These are phyloP conservation scores for Hassar affinis DNA, from an alignment of 2,113 vertebrate genomes.

Conservation along the genomic window DNA sequence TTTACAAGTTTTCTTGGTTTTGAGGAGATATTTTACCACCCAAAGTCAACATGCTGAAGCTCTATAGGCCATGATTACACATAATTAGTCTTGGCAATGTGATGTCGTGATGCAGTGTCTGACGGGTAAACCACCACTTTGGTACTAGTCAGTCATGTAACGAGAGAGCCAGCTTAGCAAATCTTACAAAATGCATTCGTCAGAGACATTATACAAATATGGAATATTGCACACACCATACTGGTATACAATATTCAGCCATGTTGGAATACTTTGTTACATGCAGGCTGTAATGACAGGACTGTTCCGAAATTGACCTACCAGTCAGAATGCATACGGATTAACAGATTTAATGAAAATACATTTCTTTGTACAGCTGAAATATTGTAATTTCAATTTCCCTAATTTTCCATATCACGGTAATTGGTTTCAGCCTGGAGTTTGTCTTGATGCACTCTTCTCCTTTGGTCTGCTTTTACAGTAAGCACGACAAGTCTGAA, in stretches of 20 bases:
- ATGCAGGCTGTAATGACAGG: not conserved
- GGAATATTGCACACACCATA: not conserved
- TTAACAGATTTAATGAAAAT: not conserved
- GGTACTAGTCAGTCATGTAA: conserved; percentile 10
- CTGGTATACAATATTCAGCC: not conserved
- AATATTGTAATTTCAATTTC: not conserved
- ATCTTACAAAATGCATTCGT: not conserved
- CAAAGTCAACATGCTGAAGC: not conserved
- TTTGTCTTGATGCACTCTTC: not conserved
- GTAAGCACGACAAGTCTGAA: not conserved
- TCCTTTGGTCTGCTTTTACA: not conserved
- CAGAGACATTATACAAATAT: not conserved
- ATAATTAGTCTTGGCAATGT: not conserved
- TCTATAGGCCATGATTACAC: conserved; percentile 7
- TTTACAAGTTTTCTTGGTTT: not conserved
- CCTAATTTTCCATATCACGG: not conserved
- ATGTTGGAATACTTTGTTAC: not conserved
- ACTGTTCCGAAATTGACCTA: not conserved
- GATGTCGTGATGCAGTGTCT: not conserved
- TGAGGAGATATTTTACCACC: conserved; percentile 8
- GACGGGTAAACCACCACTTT: conserved; percentile 1
- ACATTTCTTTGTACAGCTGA: not conserved
- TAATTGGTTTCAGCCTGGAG: not conserved
- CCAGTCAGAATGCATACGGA: not conserved
- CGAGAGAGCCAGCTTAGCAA: not conserved